Evolutionary conservation across 2,888 invertebrate species (phyloP).

Genomic region (Lutraria lutraria): DNA sequence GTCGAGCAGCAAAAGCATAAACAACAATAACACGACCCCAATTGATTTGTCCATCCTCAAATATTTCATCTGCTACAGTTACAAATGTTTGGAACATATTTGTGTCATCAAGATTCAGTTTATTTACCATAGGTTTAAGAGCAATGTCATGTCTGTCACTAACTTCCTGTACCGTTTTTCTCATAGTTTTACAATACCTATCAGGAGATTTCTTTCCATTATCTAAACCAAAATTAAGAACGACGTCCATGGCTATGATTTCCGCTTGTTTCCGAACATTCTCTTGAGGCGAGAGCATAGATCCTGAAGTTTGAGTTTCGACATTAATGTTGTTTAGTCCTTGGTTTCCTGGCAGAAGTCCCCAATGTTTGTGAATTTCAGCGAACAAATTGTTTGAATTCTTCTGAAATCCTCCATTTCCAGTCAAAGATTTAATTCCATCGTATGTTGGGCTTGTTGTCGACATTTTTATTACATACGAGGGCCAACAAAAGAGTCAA

Average conservation of each 20-base stretch:
- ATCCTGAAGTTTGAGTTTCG: constrained; percentile 76
- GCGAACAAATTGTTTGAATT: constrained; percentile 78
- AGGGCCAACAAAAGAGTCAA: constrained; percentile 33
- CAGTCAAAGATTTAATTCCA: constrained; percentile 57
- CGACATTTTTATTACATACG: constrained; percentile 46
- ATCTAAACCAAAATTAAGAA: constrained; percentile 75
- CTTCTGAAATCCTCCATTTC: constrained; percentile 50
- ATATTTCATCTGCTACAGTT: constrained; percentile 84
- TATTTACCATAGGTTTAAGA: constrained; percentile 84
- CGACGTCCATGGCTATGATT: constrained; percentile 79
- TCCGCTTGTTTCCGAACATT: constrained; percentile 80
- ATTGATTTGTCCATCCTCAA: constrained; percentile 84
- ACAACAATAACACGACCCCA: constrained; percentile 86
- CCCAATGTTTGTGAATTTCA: constrained; percentile 80
- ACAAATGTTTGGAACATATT: constrained; percentile 82
- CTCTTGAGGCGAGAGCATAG: constrained; percentile 75
- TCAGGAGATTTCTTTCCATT: constrained; percentile 77
- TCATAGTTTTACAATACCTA: constrained; percentile 84
- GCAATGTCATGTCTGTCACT: constrained; percentile 83
- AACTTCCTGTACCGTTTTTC: constrained; percentile 84
- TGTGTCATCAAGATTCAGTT: constrained; percentile 78
- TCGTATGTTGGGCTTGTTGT: constrained; percentile 61
- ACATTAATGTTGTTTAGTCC: constrained; percentile 81
- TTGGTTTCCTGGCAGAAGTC: constrained; percentile 77
- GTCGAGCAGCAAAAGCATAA: constrained; percentile 83